Evolutionary conservation across 1,140 invertebrate genomes (phyloP), one percentile per base, ranked within the genome.

Genomic region (Limonius californicus): DNA sequence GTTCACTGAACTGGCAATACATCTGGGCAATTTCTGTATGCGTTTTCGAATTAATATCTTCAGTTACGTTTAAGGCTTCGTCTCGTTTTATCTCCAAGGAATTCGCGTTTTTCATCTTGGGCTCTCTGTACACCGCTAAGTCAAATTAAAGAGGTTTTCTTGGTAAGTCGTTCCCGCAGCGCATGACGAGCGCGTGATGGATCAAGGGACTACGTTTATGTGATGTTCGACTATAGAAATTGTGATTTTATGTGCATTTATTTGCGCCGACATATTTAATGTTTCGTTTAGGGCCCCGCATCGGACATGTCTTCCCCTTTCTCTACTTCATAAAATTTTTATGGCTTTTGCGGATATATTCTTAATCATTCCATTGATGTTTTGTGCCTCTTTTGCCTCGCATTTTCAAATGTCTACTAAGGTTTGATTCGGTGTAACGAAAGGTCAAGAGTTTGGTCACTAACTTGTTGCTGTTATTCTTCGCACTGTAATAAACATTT

Each of bases 241-340:
- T 57, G 61, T 62, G 61, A 62, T 62, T 62, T 62, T 62, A 62
- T 62, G 61, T 62, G 61, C 61, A 62, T 62, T 62, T 57, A 62
- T 62, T 62, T 57, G 42, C 61, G 35, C 39, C 54, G 53, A 57
- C 43, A 53, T 62, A 39, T 62, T 62, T 62, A 61, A 62, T 57
- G 61, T 62, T 57, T 62, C 54, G 56, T 62, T 62, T 62, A 35
- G 47, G 61, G 39, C 1, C 23, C 45, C 35, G 11, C 11, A 59
- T n/a, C 50, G 15, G 57, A 59, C 43, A 59, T 43, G 43, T 59
- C 27, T 15, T 30, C 39, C 27, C 50, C 19, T 15, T 58, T n/a
- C 9, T 27, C 42, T 21, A 18, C 42, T 14, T 23, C 27, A 54
- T 54, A 54, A 54, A 54, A 54, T 27, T 23, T 54, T 23, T 47